Base-by-base conservation (phyloP, 2,113 vertebrate species). In the Lophius piscatorius region DNA sequence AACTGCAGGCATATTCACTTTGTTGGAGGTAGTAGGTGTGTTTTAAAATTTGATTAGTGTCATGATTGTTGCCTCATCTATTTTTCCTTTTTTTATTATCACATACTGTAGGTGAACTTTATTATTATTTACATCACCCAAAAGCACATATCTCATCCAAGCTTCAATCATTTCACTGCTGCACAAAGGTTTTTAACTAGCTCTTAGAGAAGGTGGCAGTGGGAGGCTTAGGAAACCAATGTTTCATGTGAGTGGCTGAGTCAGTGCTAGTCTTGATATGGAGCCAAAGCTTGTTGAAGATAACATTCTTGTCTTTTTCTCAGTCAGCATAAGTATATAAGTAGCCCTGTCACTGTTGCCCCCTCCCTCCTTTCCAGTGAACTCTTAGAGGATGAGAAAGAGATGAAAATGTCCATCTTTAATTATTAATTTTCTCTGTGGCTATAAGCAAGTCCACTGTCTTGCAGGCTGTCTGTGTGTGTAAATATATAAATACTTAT, bases 311-410 rank as follows among this genome's bases (percentile, higher is more conserved):
- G 76, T 85, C 78, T 78, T 82, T n/a, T 79, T 79, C 67, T 56
- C 71, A 78, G 78, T 85, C 81, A 86, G 84, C 73, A 88, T 91
- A 87, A 91, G 91, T 90, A 90, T 91, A 87, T 90, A 82, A 90
- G 82, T 40, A 60, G 82, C 82, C 56, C 83, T 87, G 87, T 88
- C 85, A 85, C 63, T 60, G 56, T 41, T 36, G 54, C 69, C 55
- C 68, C 73, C 57, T 77, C 66, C 46, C 50, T 70, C 71, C 46
- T 31, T 31, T n/a, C n/a, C 33, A 20, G 62, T 60, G 58, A 47
- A 51, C 55, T 84, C 35, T 31, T 2, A 3, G 39, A 62, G 56
- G 34, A 58, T 17, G 48, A 44, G 47, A 65, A 52, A 67, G 52
- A n/a, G 47, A 47, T 13, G 65, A 26, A 26, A 2, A 84, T 68